These are phyloP conservation scores for Novumbra hubbsi DNA, from an alignment of 2,797 vertebrate species.

Conservation along the genomic window DNA sequence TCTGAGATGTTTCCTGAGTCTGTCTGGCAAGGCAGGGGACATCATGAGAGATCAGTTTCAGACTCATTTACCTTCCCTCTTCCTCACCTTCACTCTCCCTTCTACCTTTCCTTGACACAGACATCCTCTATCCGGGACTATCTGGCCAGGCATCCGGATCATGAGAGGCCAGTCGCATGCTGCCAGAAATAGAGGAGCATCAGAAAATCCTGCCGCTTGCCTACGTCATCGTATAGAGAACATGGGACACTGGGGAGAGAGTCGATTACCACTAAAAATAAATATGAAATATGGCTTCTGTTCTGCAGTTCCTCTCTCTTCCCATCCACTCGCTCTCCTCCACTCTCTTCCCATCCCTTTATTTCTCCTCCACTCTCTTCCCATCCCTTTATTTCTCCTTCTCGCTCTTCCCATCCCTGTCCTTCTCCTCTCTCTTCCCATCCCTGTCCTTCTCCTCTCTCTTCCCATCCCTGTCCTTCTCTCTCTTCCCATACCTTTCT, in stretches of 20 bases:
- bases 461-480: background rate
- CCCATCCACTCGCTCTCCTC: background rate
- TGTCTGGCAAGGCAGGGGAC: constrained; percentile 70
- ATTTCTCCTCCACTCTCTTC: constrained; percentile 12
- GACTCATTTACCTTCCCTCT: constrained; percentile 48
- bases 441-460: no score
- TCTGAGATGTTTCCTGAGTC: constrained; percentile 68
- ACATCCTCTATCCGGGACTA: constrained; percentile 37
- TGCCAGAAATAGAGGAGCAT: constrained; percentile 67
- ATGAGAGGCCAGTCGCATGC: constrained; percentile 47
- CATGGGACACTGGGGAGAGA: constrained; percentile 50
- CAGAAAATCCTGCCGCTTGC: constrained; percentile 59
- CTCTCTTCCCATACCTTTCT: background rate
- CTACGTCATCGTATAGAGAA: constrained; percentile 64
- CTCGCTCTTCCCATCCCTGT: background rate
- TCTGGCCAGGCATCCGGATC: constrained; percentile 58
- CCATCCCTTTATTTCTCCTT: background rate
- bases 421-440: background rate
- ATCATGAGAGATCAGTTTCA: constrained; percentile 71
- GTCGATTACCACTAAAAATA: constrained; percentile 71
- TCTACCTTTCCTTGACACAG: constrained; percentile 43
- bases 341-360: constrained; percentile 13
- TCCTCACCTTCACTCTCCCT: constrained; percentile 24
- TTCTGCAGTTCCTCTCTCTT: constrained; percentile 38
- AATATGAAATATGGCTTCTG: constrained; percentile 61